Base-by-base conservation (phyloP, 2,888 invertebrate genomes). In the Diadromus collaris region DNA sequence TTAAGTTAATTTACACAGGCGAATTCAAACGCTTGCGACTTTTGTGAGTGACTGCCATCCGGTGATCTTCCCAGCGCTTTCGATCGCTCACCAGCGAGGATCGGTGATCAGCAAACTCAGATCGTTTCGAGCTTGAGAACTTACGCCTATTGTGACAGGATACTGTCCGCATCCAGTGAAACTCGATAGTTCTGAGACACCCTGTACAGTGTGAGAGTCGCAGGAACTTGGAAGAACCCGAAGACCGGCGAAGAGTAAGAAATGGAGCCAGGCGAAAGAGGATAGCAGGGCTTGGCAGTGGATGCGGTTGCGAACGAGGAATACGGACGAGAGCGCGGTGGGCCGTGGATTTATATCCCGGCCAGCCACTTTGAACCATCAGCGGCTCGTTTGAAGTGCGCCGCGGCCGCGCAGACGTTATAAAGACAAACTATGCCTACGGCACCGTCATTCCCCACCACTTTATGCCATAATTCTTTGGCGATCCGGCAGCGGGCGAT, bases 351-450 rank as follows among this genome's bases (percentile, higher is more conserved):
- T 91, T 91, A 91, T 90, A 90, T 88, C 90, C 88, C 83, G 85
- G 86, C 85, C 88, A 89, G 89, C 88, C 90, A 90, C 90, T 91
- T 90, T 88, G 90, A 89, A 88, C 90, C 90, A 90, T 91, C 90
- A 90, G 90, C 90, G 90, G 90, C 89, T 88, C 90, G 90, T 91
- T 90, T 90, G 90, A 90, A 89, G 90, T 90, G 86, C 87, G 85
- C 89, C 89, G 89, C 88, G 87, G 85, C 85, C 87, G 85, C 85
- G 87, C 88, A 87, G 88, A 90, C 89, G 89, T 90, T 90, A 90
- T 90, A 90, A 90, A 90, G 90, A 90, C 90, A 90, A 90, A 90
- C 90, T 90, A 89, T 89, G 89, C 89, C 88, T 88, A 86, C 86
- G 89, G 90, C 89, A 88, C 85, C 88, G 88, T 89, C 88, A 89